Evolutionary conservation across 2,797 vertebrate genomes (phyloP), one percentile per base, ranked within the genome.

Genomic region (Pseudochaenichthys georgianus): DNA sequence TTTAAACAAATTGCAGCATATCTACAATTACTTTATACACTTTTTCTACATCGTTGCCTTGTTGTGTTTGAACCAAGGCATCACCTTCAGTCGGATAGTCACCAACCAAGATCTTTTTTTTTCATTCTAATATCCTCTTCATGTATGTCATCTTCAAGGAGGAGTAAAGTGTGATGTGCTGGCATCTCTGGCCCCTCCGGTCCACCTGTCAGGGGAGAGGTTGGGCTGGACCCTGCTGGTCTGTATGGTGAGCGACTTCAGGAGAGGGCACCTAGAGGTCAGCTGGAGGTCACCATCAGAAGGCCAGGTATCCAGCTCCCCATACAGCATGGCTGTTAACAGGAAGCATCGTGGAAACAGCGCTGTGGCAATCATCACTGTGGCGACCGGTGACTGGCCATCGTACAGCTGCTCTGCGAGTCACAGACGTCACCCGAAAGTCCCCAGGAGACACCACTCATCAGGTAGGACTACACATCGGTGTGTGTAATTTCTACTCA

Each of bases 161-260:
- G 86, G 68, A 13, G 86, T 83, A 8, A 78, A 91, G n/a, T 87
- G 89, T 1, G 15, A 79, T 42, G 11, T 90, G 51, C 64, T 93
- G 75, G 89, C 90, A 3, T 93, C 91, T 28, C 77, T 94, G 58
- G 93, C 93, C 13, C 89, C 93, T 46, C 94, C 94, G 1, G 87
- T 95, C 66, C 95, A 95, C 73, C 81, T 95, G 54, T 90, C 94
- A 11, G 86, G 93, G 12, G 92, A 93, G 5, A 85, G 72, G 17
- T 78, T 92, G 19, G 92, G 94, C 43, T 90, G 91, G 92, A 95
- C 94, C 1, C 73, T 96, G 70, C 84, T 96, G 78, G 81, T 95
- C 60, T 96, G 95, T 76, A 76, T 96, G 85, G 89, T 95, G 63
- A 91, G 88, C 59, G 93, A 95, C 81, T 78, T 94, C 57, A 82